Conservation (phyloP, 1,140 invertebrate genomes). For the Penaeus vannamei region DNA sequence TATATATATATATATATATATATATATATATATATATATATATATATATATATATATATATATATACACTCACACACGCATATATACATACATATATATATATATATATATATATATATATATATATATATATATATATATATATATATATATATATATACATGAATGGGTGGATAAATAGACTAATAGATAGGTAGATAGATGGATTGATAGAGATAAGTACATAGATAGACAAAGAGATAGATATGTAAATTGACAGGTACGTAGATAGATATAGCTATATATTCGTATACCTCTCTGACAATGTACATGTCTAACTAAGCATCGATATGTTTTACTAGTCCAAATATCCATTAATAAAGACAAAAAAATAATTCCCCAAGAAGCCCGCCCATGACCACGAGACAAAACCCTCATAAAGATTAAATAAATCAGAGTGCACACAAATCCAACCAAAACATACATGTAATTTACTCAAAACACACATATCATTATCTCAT, state of each 20-base stretch:
- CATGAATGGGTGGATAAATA: neutral
- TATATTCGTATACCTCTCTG: slow-evolving; percentile 14
- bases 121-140: neutral
- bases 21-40: neutral
- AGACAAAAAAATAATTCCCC: no score
- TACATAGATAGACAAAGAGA: slow-evolving; percentile 32
- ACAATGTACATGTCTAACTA: no score
- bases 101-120: neutral
- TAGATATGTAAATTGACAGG: neutral
- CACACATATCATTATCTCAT: no score
- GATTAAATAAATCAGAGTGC: no score
- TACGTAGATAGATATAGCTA: neutral
- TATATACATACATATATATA: no score
- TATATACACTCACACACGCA: neutral
- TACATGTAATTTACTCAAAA: no score
- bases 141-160: neutral
- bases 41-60: neutral
- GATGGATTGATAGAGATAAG: slow-evolving; percentile 20
- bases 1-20: neutral
- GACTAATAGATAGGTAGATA: slow-evolving; percentile 11
- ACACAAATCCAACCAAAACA: no score
- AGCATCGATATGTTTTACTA: no score
- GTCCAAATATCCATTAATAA: no score
- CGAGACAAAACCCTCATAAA: no score
- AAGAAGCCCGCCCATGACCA: no score